Evolutionary conservation across 2,888 invertebrate species (phyloP).

Genomic region (Dendrolimus pini): DNA sequence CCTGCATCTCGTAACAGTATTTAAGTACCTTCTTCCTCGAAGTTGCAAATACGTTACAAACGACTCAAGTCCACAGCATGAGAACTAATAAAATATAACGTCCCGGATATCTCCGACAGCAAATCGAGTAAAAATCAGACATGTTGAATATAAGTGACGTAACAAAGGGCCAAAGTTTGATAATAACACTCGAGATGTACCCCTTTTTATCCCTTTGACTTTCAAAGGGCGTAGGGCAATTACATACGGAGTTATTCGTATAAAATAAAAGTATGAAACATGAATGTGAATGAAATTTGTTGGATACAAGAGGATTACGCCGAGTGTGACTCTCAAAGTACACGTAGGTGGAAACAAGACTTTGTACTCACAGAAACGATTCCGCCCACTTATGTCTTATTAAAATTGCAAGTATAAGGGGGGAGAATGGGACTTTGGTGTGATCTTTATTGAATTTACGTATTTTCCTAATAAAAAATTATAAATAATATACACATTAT

Average conservation of each 20-base stretch:
- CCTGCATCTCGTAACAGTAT: too few relatives aligned
- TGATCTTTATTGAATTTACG: too few relatives aligned
- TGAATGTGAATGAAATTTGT: constrained; percentile 4
- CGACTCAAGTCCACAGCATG: not conserved
- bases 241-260: constrained; percentile 5
- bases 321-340: not conserved
- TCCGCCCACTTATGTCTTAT: too few relatives aligned
- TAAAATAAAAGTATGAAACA: constrained; percentile 4
- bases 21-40: too few relatives aligned
- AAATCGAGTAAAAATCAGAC: not conserved
- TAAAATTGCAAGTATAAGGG: too few relatives aligned
- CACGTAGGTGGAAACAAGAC: not conserved
- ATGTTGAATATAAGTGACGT: constrained; percentile 1
- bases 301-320: constrained; percentile 1
- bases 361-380: not conserved
- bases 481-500: too few relatives aligned
- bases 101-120: not conserved
- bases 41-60: too few relatives aligned
- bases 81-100: not conserved
- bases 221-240: constrained; percentile 5
- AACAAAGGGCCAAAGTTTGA: constrained; percentile 16
- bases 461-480: too few relatives aligned
- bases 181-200: constrained; percentile 15
- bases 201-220: constrained; percentile 16
- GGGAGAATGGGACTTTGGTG: too few relatives aligned